Evolutionary conservation across 2,797 vertebrate species (phyloP).

Genomic region (Ataeniobius toweri): DNA sequence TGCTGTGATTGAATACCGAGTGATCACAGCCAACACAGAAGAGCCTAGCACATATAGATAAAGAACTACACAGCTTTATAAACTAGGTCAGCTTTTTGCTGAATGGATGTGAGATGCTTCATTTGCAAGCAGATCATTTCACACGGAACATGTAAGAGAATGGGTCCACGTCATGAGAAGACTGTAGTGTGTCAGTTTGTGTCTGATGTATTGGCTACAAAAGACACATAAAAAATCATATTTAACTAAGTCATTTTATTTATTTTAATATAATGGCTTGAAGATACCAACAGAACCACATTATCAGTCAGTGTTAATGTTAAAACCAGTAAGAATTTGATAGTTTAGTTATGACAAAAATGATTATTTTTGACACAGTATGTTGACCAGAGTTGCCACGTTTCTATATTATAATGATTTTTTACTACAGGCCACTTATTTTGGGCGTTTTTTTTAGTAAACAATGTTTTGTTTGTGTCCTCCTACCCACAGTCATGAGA

Average conservation of each 20-base stretch:
- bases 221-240: not conserved
- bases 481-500: too few relatives aligned
- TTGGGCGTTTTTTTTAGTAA: too few relatives aligned
- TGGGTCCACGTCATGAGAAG: not conserved
- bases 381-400: too few relatives aligned
- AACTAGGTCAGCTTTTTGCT: slow-evolving; percentile 19
- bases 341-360: too few relatives aligned
- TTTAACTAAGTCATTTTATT: not conserved
- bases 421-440: too few relatives aligned
- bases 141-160: slow-evolving; percentile 15
- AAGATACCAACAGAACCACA: slow-evolving; percentile 16
- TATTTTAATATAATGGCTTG: slow-evolving; percentile 19
- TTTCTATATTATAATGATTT: too few relatives aligned
- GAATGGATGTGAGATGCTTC: slow-evolving; percentile 1
- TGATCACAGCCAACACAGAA: not conserved
- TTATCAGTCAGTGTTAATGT: not conserved
- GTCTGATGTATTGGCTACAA: not conserved
- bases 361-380: too few relatives aligned
- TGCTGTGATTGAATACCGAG: not conserved
- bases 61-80: slow-evolving; percentile 1
- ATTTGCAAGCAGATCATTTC: slow-evolving; percentile 41
- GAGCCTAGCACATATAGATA: slow-evolving; percentile 7
- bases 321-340: not conserved
- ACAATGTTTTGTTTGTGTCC: too few relatives aligned
- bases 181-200: not conserved